These are phyloP conservation scores for Thecocarcelia acutangulata DNA, from an alignment of 2,888 invertebrate species.

Conservation along the genomic window DNA sequence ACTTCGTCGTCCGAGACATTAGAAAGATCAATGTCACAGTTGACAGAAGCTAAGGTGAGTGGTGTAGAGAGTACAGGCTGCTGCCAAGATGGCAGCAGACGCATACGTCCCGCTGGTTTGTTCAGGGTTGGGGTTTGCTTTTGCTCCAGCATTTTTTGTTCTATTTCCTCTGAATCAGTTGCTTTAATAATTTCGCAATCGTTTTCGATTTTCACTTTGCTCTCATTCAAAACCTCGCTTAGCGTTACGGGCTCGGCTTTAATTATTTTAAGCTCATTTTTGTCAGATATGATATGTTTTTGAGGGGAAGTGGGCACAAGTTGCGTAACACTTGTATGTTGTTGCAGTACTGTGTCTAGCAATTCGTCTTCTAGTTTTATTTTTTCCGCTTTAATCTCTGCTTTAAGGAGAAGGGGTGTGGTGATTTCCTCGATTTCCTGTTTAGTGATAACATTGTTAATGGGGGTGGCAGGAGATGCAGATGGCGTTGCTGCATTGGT, in stretches of 20 bases:
- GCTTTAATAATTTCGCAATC: conserved; percentile 56
- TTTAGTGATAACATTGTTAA: conserved; percentile 47
- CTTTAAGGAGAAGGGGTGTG: conserved; percentile 73
- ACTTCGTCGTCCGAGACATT: conserved; percentile 71
- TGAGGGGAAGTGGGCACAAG: conserved; percentile 56
- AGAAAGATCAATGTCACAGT: conserved; percentile 70
- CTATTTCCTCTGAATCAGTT: conserved; percentile 4
- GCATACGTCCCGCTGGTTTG: conserved; percentile 64
- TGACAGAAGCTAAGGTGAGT: conserved; percentile 51
- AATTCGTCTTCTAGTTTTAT: conserved; percentile 80
- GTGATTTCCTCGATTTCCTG: conserved; percentile 71
- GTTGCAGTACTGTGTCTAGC: conserved; percentile 68
- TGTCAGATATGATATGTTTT: conserved; percentile 69
- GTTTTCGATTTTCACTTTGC: conserved; percentile 62
- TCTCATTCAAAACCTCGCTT: conserved; percentile 60
- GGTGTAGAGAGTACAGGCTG: conserved; percentile 26
- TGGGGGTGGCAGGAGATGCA: conserved; percentile 41
- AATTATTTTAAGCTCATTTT: conserved; percentile 77
- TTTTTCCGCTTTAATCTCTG: conserved; percentile 81
- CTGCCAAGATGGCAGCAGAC: conserved; percentile 66
- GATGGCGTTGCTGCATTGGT: conserved; percentile 47
- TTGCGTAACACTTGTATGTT: conserved; percentile 58
- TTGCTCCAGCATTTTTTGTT: neutral
- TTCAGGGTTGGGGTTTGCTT: neutral
- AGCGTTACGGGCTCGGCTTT: conserved; percentile 76